Percentiles rank a stretch among this genome's conserved stretches.
These are phyloP conservation scores for Hypocryptadius cinnamomeus DNA, from an alignment of 2,113 vertebrate genomes.

Conservation along the genomic window DNA sequence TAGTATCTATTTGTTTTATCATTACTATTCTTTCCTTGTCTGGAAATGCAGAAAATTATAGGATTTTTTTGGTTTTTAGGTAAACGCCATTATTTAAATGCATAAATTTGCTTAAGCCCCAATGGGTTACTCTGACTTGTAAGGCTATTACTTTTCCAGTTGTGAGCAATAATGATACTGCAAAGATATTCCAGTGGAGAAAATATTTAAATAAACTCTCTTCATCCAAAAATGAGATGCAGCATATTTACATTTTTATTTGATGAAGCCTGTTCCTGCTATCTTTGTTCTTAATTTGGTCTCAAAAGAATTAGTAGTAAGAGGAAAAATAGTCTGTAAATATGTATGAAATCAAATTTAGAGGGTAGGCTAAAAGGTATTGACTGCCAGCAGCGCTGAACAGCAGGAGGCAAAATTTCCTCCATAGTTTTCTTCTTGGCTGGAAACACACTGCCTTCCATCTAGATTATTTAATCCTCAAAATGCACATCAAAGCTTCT, in stretches of 20 bases:
- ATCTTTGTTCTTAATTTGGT: constrained; percentile 83
- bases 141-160: constrained; percentile 65
- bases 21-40: background rate
- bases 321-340: constrained; percentile 81
- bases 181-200: constrained; percentile 63
- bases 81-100: constrained; percentile 50
- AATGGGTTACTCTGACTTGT: constrained; percentile 46
- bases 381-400: constrained; percentile 78
- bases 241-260: constrained; percentile 83
- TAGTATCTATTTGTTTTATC: background rate
- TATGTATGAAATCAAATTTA: constrained; percentile 84
- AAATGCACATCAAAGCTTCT: constrained; percentile 93
- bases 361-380: constrained; percentile 81
- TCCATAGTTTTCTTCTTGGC: constrained; percentile 84
- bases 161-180: constrained; percentile 64
- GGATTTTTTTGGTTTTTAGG: background rate
- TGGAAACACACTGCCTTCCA: constrained; percentile 85
- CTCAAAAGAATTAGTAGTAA: constrained; percentile 78
- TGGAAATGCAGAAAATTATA: constrained; percentile 1
- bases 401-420: constrained; percentile 87
- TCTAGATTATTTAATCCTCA: constrained; percentile 97
- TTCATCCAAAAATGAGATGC: constrained; percentile 79
- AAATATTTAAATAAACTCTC: constrained; percentile 78
- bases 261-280: constrained; percentile 73
- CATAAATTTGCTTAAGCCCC: constrained; percentile 42